Base-by-base conservation (phyloP, 2,797 vertebrate species). In the Onychomys torridus region DNA sequence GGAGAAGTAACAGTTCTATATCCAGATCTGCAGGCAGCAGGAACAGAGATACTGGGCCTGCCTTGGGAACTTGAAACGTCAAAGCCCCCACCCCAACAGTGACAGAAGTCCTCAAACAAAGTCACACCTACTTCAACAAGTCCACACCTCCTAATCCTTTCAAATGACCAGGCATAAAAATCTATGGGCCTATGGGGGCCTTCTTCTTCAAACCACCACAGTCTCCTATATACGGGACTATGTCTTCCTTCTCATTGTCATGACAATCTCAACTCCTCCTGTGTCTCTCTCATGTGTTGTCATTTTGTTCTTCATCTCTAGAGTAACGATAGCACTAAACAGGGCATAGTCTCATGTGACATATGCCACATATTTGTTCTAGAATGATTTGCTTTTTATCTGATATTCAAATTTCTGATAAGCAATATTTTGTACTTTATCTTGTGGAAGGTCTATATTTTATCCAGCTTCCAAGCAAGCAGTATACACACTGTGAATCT, bases 331-430 rank as follows among this genome's bases (percentile, higher is more conserved):
- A 86, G 17, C 17, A 61, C 21, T 65, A 11, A 88, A 59, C 52
- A 37, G n/a, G 0, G 52, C 83, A 61, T 46, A 67, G 67, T 43
- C 71, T 29, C 55, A 65, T 9, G n/a, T 73, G 73, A n/a, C 40
- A 52, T 40, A 49, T 37, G 27, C 6, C 69, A 27, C 4, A 59
- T 4, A 57, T 82, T 90, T 87, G 16, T n/a, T 5, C n/a, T 84
- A 43, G 69, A 21, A 73, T 84, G 65, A 34, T 43, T 63, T 86
- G 23, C 27, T 93, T 3, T 92, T 97, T 40, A 73, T 57, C 17
- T 65, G 43, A 85, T 91, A 93, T 55, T 89, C 71, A 55, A n/a
- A 69, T 83, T 46, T 94, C 85, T 43, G 16, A 61, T 46, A 75
- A 25, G 25, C 29, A 61, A 23, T 34, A 76, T 40, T 57, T 55